Base-by-base conservation (phyloP, 2,113 vertebrate species). In the Oreocharis arfaki region DNA sequence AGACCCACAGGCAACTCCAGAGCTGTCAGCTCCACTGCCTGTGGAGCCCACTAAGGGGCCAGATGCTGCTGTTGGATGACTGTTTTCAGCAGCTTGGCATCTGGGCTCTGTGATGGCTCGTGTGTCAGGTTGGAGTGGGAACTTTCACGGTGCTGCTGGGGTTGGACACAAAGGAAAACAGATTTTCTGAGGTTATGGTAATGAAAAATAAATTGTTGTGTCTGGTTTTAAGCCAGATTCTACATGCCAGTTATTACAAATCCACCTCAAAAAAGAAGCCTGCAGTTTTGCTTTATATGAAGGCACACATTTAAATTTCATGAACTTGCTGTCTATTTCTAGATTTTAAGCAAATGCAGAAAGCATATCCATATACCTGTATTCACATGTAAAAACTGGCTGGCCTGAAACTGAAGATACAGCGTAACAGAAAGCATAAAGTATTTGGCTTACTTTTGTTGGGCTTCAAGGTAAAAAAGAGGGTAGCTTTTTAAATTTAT, bases 1-100 rank as follows among this genome's bases (percentile, higher is more conserved):
- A 91, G 91, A 96, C 89, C 94, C 93, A 80, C 4, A 7, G 96
- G 93, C 88, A 76, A 44, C 56, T 49, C 86, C 87, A 89, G 95
- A 96, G 77, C 92, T 96, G 91, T 97, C 96, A 96, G 84, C 84
- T 75, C 46, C 11, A 16, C 76, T 92, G 95, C 93, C 90, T 79
- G 80, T 79, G 61, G 84, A 86, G 78, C 70, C 65, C 79, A 79
- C 73, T 35, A 11, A 81, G 57, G 27, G 87, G 46, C 91, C 91
- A 91, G 93, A 57, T 84, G 93, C 94, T 93, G 84, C 95, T 67
- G 32, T 64, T 74, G 77, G 70, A 71, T 84, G 84, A 65, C n/a
- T 80, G 30, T 73, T 97, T 83, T 77, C 79, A 87, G 59, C 67
- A 84, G 52, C 69, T 50, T 61, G 44, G 80, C 84, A 69, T 92